Percentiles rank a stretch among this genome's conserved stretches.
Conservation (phyloP, 2,797 vertebrate species). For the Phylloscopus collybita region DNA sequence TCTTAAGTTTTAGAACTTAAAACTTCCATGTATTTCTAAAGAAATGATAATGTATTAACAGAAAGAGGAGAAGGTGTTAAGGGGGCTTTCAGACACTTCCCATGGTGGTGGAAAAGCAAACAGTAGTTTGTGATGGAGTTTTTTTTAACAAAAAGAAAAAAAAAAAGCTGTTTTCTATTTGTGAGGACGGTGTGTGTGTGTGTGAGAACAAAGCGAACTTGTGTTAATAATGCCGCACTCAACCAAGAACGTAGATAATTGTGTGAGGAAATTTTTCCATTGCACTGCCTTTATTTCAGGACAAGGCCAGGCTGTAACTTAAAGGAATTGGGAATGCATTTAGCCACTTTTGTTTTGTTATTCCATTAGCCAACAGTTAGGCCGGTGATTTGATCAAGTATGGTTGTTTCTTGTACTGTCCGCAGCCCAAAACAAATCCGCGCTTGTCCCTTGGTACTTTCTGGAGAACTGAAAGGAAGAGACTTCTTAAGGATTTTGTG, state of each 20-base stretch:
- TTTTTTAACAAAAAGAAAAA: neutral
- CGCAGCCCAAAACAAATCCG: constrained; percentile 63
- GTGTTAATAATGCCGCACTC: neutral
- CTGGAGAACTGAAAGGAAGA: constrained; percentile 69
- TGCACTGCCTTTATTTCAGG: constrained; percentile 50
- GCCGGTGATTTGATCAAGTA: constrained; percentile 62
- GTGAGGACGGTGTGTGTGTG: neutral
- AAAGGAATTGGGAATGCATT: constrained; percentile 53
- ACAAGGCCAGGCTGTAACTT: constrained; percentile 54
- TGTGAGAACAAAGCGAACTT: neutral
- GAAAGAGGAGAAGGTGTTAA: neutral
- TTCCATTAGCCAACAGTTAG: constrained; percentile 55
- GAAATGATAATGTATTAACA: neutral
- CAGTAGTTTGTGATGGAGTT: neutral
- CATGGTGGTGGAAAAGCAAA: neutral
- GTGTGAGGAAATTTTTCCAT: neutral
- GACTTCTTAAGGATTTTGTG: constrained; percentile 68
- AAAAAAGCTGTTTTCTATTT: neutral
- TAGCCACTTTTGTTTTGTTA: constrained; percentile 38
- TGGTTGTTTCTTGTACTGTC: constrained; percentile 67
- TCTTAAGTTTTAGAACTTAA: neutral
- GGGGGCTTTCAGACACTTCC: neutral
- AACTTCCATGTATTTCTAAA: neutral
- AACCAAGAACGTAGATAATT: neutral
- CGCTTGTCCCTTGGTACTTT: constrained; percentile 68